Evolutionary conservation across 1,140 invertebrate species (phyloP).

Genomic region (Megalonaias nervosa): DNA sequence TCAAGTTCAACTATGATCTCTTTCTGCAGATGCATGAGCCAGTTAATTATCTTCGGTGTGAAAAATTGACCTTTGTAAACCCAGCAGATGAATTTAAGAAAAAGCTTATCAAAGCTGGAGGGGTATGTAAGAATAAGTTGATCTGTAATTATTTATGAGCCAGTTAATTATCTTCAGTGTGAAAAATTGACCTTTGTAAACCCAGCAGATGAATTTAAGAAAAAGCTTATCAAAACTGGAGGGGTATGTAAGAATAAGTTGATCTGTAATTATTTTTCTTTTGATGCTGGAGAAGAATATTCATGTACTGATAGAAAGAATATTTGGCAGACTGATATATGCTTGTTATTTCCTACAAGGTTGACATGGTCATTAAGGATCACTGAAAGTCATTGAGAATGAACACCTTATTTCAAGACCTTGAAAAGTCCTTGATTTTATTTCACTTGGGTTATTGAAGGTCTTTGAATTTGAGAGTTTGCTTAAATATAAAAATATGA

Average conservation of each 20-base stretch:
- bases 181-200: slow-evolving; percentile 88
- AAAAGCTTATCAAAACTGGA: slow-evolving; percentile 91
- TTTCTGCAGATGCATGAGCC: slow-evolving; percentile 81
- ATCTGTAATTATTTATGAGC: slow-evolving; percentile 70
- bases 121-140: slow-evolving; percentile 72
- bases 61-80: slow-evolving; percentile 87
- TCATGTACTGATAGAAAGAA: too few relatives aligned
- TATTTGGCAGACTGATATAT: too few relatives aligned
- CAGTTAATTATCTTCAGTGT: slow-evolving; percentile 77
- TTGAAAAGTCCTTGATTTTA: too few relatives aligned
- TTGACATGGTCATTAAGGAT: too few relatives aligned
- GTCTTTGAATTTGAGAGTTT: too few relatives aligned
- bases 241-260: slow-evolving; percentile 75
- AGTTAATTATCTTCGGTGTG: slow-evolving; percentile 77
- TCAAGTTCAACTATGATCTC: slow-evolving; percentile 90
- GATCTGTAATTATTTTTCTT: too few relatives aligned
- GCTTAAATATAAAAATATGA: too few relatives aligned
- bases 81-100: slow-evolving; percentile 91
- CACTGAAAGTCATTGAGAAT: too few relatives aligned
- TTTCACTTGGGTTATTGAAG: too few relatives aligned
- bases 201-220: slow-evolving; percentile 90
- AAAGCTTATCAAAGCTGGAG: slow-evolving; percentile 92
- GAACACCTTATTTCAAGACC: too few relatives aligned
- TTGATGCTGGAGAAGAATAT: too few relatives aligned
- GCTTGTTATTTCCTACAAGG: too few relatives aligned